A percentile compares a stretch with the other conserved stretches of the same genome.
phyloP scores from a whole-genome alignment of 2,113 vertebrate species.

The Carassius auratus region DNA sequence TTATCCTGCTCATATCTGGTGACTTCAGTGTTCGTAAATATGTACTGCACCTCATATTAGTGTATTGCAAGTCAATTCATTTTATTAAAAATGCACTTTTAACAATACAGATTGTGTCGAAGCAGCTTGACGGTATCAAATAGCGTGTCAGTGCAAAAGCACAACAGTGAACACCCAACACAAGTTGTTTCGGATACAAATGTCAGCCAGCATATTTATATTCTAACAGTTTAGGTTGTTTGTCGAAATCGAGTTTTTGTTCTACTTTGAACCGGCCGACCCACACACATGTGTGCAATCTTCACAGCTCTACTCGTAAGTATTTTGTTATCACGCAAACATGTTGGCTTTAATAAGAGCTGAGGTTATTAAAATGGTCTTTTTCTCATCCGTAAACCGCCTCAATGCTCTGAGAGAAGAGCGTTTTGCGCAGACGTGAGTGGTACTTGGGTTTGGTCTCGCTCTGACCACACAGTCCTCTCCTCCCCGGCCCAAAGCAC shows the following conservation, averaged over 20 bases:
- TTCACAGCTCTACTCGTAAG: neutral
- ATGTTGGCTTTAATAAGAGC: neutral
- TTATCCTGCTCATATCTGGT: neutral
- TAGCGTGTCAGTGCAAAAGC: too few species aligned
- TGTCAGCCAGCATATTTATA: neutral
- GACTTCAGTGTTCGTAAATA: neutral
- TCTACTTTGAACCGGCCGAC: neutral
- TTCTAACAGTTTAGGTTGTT: too few species aligned
- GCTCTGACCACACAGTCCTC: slow-evolving; percentile 34
- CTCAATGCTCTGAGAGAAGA: too few species aligned
- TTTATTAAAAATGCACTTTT: too few species aligned
- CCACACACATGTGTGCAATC: neutral
- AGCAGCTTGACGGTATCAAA: too few species aligned
- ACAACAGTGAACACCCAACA: neutral
- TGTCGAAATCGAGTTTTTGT: too few species aligned
- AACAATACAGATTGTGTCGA: too few species aligned
- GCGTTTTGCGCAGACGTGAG: neutral
- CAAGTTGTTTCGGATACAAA: neutral
- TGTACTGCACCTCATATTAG: neutral
- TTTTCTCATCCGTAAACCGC: neutral
- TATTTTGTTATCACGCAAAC: neutral
- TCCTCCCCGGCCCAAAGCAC: slow-evolving; percentile 33
- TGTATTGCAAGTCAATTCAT: neutral
- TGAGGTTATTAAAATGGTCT: neutral
- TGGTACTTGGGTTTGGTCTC: slow-evolving; percentile 12